These are phyloP conservation scores for Homarus gammarus DNA, from an alignment of 2,888 invertebrate genomes.

Conservation along the genomic window DNA sequence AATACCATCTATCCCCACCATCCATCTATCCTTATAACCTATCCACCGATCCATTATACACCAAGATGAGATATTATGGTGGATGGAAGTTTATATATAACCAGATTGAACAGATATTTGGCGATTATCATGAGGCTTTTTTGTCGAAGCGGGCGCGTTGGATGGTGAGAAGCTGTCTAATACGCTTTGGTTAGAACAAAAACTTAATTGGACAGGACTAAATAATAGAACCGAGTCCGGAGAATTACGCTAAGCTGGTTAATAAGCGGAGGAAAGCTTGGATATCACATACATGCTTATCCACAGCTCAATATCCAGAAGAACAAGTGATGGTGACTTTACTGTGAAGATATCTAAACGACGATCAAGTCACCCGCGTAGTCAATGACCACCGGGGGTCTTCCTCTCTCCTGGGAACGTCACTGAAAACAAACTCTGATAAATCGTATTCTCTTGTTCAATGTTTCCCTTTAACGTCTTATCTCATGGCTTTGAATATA, in stretches of 20 bases:
- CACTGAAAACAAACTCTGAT: background rate
- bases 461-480: conserved; percentile 40
- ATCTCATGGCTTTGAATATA: conserved; percentile 28
- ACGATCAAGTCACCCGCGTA: background rate
- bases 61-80: background rate
- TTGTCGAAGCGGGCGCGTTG: conserved; percentile 44
- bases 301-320: conserved; percentile 7
- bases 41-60: background rate
- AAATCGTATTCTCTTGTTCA: background rate
- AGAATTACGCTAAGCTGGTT: background rate
- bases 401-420: background rate
- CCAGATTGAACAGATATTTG: no score
- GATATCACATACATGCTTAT: conserved; percentile 30
- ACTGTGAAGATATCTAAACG: no score
- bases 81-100: no score
- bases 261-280: conserved; percentile 38
- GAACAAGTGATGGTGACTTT: background rate
- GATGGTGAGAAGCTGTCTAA: conserved; percentile 45
- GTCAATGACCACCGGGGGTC: background rate
- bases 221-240: conserved; percentile 27
- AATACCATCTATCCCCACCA: background rate
- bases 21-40: conserved; percentile 16
- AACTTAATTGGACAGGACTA: conserved; percentile 44
- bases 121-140: background rate
- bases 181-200: conserved; percentile 30